phyloP scores from a whole-genome alignment of 1,140 invertebrate species.

The Hylyphantes graminicola region DNA sequence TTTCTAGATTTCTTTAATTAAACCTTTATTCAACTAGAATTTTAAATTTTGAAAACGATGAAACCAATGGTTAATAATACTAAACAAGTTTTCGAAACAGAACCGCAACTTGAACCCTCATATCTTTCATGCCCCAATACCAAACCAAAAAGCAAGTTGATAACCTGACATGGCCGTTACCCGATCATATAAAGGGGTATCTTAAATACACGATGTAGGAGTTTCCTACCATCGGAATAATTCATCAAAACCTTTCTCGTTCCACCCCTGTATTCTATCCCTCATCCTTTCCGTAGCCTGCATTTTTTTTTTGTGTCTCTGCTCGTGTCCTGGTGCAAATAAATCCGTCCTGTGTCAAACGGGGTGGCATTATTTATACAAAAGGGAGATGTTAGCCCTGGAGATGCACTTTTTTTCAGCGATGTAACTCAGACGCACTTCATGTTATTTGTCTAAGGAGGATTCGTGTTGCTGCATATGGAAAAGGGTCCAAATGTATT shows the following conservation, averaged over 20 bases:
- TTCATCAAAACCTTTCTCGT: constrained; percentile 47
- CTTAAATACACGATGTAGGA: constrained; percentile 54
- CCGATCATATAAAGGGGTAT: constrained; percentile 3
- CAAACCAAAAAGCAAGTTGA: constrained; percentile 1
- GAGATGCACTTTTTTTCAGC: constrained; percentile 8
- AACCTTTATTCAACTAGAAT: no score
- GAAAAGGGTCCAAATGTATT: not conserved
- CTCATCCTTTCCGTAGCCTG: constrained; percentile 10
- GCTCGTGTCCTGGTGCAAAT: constrained; percentile 41
- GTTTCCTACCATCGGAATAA: constrained; percentile 43
- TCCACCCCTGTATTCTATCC: constrained; percentile 15
- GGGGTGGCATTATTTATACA: constrained; percentile 59
- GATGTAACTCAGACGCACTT: constrained; percentile 25
- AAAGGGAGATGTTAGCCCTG: constrained; percentile 34
- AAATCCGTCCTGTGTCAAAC: constrained; percentile 50
- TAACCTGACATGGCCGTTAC: constrained; percentile 40
- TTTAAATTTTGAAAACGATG: no score
- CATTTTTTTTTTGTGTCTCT: not conserved
- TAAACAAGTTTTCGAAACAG: no score
- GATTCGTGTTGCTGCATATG: not conserved
- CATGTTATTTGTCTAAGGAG: constrained; percentile 28
- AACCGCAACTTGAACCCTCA: no score
- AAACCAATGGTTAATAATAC: no score
- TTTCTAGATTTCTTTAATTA: no score
- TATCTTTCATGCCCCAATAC: no score